A percentile compares a stretch with the other conserved stretches of the same genome.
Evolutionary conservation across 2,113 vertebrate genomes (phyloP).

Genomic region (Percopsis transmontana): DNA sequence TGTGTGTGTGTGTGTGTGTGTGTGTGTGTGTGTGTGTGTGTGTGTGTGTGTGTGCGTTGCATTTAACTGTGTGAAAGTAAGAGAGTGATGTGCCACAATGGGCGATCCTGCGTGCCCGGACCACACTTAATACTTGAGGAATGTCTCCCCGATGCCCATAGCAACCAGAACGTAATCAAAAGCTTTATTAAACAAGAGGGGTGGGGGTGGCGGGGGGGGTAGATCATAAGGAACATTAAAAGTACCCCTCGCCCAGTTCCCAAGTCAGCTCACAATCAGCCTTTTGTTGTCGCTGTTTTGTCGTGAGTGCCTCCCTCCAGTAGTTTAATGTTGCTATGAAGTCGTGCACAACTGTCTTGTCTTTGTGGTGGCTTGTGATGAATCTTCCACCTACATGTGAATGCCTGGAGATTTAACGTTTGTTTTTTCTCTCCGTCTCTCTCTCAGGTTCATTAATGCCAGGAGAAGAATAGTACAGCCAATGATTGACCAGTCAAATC

Average conservation of each 20-base stretch:
- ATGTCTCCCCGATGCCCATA: conserved; percentile 77
- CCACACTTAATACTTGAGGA: conserved; percentile 80
- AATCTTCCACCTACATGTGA: conserved; percentile 60
- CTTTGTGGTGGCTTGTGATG: conserved; percentile 68
- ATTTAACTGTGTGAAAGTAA: conserved; percentile 1
- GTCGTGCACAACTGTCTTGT: conserved; percentile 74
- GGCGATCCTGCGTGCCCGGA: conserved; percentile 59
- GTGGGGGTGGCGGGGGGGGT: conserved; percentile 67
- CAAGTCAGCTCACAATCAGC: conserved; percentile 73
- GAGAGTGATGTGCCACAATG: conserved; percentile 52
- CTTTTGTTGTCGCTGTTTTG: conserved; percentile 75
- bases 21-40: not conserved
- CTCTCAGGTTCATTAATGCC: conserved; percentile 99
- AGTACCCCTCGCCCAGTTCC: conserved; percentile 74
- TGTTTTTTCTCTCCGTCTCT: conserved; percentile 76
- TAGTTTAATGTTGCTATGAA: conserved; percentile 74
- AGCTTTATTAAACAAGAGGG: conserved; percentile 80
- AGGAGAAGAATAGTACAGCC: conserved; percentile 99
- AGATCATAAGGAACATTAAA: conserved; percentile 83
- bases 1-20: not conserved
- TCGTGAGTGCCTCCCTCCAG: conserved; percentile 59
- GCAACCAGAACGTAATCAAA: conserved; percentile 81
- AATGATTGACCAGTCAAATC: conserved; percentile 99
- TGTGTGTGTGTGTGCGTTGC: not conserved
- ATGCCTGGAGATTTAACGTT: conserved; percentile 71